Evolutionary conservation across 2,113 vertebrate genomes (phyloP).

Genomic region (Seriola quinqueradiata): DNA sequence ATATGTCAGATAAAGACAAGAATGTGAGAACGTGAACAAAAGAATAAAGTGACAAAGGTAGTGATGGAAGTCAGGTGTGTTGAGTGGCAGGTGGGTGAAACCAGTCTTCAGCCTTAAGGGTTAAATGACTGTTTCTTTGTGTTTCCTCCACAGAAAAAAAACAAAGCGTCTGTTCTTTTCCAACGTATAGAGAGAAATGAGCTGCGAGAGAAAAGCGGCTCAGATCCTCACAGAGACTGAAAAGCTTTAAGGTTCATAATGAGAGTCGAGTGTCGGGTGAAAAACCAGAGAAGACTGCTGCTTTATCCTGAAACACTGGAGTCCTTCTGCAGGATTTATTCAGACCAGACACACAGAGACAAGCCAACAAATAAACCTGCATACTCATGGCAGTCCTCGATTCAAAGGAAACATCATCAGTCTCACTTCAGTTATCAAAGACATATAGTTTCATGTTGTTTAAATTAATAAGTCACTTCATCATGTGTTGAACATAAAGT

Average conservation of each 20-base stretch:
- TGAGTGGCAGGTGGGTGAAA: neutral
- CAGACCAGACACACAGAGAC: neutral
- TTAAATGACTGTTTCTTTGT: conserved; percentile 55
- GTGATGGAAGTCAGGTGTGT: conserved; percentile 13
- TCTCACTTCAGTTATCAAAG: too few relatives aligned
- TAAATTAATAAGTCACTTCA: neutral
- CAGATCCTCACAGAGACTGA: conserved; percentile 15
- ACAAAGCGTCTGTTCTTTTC: conserved; percentile 67
- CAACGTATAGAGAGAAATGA: conserved; percentile 51
- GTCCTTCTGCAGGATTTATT: conserved; percentile 10
- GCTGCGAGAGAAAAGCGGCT: conserved; percentile 10
- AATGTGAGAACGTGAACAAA: neutral
- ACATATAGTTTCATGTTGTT: neutral
- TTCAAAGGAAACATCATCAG: too few relatives aligned
- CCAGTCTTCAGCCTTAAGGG: neutral
- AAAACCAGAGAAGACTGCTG: neutral
- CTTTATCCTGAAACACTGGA: conserved; percentile 20
- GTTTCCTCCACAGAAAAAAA: conserved; percentile 28
- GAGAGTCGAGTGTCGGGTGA: conserved; percentile 9
- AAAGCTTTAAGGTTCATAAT: conserved; percentile 30
- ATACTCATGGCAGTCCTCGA: neutral
- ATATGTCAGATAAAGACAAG: neutral
- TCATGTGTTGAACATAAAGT: neutral
- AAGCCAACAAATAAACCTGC: neutral
- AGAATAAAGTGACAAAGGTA: neutral